Evolutionary conservation across 2,888 invertebrate genomes (phyloP).

Genomic region (Cepaea hortensis): DNA sequence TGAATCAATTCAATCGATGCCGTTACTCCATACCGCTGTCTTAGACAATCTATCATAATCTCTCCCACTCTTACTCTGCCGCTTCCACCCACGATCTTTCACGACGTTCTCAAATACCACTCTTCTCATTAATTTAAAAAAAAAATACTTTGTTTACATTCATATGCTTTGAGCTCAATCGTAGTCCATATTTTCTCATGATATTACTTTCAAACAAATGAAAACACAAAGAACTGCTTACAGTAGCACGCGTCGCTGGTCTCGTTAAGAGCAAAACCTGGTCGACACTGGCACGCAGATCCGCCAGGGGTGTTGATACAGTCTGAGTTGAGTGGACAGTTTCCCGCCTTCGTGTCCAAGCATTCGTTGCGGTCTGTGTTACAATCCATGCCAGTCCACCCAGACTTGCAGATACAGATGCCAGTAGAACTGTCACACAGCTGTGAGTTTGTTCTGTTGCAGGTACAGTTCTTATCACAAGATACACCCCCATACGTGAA

Average conservation of each 20-base stretch:
- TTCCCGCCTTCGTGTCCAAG: not conserved
- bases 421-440: slow-evolving; percentile 26
- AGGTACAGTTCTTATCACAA: slow-evolving; percentile 19
- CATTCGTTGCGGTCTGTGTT: slow-evolving; percentile 14
- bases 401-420: slow-evolving; percentile 21
- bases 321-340: slow-evolving; percentile 19
- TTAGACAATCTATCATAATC: too few species aligned
- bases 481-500: slow-evolving; percentile 19
- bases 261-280: not conserved
- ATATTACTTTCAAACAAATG: too few species aligned
- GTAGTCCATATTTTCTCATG: too few species aligned
- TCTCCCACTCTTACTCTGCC: too few species aligned
- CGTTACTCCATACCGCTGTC: too few species aligned
- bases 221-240: not conserved
- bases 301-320: slow-evolving; percentile 17
- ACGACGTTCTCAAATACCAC: too few species aligned
- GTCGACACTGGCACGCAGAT: slow-evolving; percentile 6
- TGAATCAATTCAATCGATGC: too few species aligned
- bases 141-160: too few species aligned
- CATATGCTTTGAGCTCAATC: too few species aligned
- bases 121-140: too few species aligned
- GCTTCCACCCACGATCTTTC: too few species aligned
- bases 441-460: slow-evolving; percentile 7
- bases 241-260: not conserved
- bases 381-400: slow-evolving; percentile 17